Conservation (phyloP, 2,113 vertebrate genomes). For the Pipa parva region DNA sequence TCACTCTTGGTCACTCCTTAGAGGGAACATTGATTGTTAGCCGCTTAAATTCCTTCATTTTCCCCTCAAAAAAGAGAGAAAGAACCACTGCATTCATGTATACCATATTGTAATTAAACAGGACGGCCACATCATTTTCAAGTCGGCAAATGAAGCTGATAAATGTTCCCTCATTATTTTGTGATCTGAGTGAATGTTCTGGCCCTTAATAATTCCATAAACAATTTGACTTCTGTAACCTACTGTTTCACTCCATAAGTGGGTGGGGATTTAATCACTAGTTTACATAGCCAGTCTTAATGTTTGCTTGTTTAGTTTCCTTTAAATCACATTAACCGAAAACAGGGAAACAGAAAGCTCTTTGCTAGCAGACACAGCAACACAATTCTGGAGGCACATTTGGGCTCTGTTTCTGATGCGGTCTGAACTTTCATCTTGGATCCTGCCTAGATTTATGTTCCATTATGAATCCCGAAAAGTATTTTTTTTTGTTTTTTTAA, state of each 20-base stretch:
- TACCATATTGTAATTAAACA: neutral
- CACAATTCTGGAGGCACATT: conserved; percentile 34
- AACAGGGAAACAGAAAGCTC: conserved; percentile 21
- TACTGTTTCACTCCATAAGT: conserved; percentile 7
- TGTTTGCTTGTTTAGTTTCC: conserved; percentile 34
- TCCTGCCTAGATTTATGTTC: conserved; percentile 31
- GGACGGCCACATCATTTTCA: neutral
- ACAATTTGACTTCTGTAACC: conserved; percentile 6
- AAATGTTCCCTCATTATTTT: conserved; percentile 5
- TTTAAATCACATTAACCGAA: conserved; percentile 18
- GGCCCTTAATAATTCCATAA: conserved; percentile 10
- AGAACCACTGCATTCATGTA: conserved; percentile 3
- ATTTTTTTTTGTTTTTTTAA: conserved; percentile 39
- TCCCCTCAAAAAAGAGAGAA: neutral
- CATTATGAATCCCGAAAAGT: conserved; percentile 36
- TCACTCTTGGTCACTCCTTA: too few species aligned
- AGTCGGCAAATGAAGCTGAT: neutral
- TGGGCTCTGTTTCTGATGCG: conserved; percentile 31
- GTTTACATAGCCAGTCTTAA: conserved; percentile 2
- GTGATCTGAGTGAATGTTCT: neutral
- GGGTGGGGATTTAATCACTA: neutral
- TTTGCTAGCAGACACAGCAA: conserved; percentile 33
- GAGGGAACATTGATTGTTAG: too few species aligned
- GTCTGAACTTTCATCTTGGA: conserved; percentile 35
- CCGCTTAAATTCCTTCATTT: too few species aligned